Base-by-base conservation (phyloP, 2,888 invertebrate species). In the Dasypogon diadema region DNA sequence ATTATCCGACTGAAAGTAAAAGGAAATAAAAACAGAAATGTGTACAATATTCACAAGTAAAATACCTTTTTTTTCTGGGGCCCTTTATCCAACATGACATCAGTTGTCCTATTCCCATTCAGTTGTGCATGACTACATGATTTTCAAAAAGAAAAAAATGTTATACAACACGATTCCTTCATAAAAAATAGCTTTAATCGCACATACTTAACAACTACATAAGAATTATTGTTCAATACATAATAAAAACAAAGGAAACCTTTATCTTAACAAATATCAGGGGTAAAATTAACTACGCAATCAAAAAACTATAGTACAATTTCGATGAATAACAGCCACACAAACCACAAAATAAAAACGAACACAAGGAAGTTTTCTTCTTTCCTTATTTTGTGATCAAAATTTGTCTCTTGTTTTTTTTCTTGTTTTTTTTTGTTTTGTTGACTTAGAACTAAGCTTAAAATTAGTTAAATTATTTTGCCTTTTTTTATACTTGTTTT, bases 171-270 rank as follows among this genome's bases (percentile, higher is more conserved):
- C 30, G 42, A 12, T 42, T 12, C 2, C 8, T 48, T 68, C 65
- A 68, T 68, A 68, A 68, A 68, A 68, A 68, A 68, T 68, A 68
- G 34, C 24, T 46, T 68, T 68, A 68, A 68, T 48, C 65, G 48
- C 37, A 68, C 65, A 68, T 68, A 48, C 65, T 68, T 68, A 68
- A 24, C 48, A 68, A 46, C 26, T 68, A 48, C 60, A 60, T 60
- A 60, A 60, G 60, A 68, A 48, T n/a, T 68, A 68, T 68, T 21
- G 24, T 24, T 68, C n/a, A 48, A 48, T 48, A 68, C 46, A 48
- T 68, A 68, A 24, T 26, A 68, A 48, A 42, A 68, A 68, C 48
- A 68, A 48, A 68, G 14, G 42, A 48, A 68, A 5, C 26, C 10
- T 24, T 48, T 26, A 14, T 26, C 24, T 48, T 46, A 68, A 68